These are phyloP conservation scores for Phalacrocorax carbo DNA, from an alignment of 2,113 vertebrate genomes.

Conservation along the genomic window DNA sequence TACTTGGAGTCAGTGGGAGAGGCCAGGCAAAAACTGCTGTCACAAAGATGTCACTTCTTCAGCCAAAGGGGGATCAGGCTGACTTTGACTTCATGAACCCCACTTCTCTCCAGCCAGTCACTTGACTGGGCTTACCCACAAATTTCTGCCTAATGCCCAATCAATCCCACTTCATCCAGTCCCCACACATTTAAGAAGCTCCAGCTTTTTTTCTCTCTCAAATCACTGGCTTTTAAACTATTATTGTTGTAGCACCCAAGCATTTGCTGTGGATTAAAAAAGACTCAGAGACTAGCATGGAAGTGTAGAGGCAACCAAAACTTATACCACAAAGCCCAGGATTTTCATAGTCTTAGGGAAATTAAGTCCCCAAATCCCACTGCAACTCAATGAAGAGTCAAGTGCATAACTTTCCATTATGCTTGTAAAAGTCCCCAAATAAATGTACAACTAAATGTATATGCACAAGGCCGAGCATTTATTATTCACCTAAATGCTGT, in stretches of 20 bases:
- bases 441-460: background rate
- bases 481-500: background rate
- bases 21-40: background rate
- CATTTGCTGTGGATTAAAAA: background rate
- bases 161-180: background rate
- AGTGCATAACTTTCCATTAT: slow-evolving; percentile 4
- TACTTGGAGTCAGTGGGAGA: background rate
- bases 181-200: background rate
- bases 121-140: background rate
- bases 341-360: slow-evolving; percentile 1
- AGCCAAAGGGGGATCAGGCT: too few species aligned
- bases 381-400: background rate
- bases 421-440: slow-evolving; percentile 4
- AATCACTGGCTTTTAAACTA: background rate
- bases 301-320: slow-evolving; percentile 13
- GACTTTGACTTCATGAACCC: background rate
- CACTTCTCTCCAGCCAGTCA: background rate
- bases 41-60: background rate
- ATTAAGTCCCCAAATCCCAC: background rate
- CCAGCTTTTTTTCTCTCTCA: background rate
- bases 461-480: background rate
- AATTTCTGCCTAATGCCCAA: background rate
- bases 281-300: background rate
- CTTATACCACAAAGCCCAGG: background rate
- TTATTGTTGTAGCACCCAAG: background rate